Percentiles rank a stretch among this genome's conserved stretches.
Evolutionary conservation across 2,797 vertebrate genomes (phyloP).

Genomic region (Hypotaenidia philippensis): DNA sequence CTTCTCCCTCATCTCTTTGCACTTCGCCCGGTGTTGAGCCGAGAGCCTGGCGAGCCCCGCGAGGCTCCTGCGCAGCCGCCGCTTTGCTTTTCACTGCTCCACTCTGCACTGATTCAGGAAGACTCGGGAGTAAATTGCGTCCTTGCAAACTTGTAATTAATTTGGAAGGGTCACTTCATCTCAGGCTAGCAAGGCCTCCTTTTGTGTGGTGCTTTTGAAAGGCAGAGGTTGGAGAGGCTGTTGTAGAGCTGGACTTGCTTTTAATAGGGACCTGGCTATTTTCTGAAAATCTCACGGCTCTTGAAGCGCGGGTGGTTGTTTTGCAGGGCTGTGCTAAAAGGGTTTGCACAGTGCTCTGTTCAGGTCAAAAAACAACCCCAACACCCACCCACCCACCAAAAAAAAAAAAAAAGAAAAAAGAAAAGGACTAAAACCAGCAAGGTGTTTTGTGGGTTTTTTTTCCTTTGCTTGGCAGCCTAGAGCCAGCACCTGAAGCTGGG

Average conservation of each 20-base stretch:
- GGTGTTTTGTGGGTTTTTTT: too few species aligned
- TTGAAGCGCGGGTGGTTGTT: background rate
- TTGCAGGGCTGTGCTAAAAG: background rate
- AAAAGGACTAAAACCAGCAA: background rate
- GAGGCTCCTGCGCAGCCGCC: background rate
- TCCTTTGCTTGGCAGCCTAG: background rate
- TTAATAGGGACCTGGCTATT: slow-evolving; percentile 38
- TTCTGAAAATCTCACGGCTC: background rate
- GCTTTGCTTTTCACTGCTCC: background rate
- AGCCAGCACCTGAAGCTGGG: background rate
- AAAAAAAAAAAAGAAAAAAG: background rate
- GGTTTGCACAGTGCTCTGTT: background rate
- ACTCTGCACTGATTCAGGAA: slow-evolving; percentile 29
- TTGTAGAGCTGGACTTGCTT: background rate
- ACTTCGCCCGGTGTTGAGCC: background rate
- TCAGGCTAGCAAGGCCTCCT: background rate
- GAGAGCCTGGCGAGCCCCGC: background rate
- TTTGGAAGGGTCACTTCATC: slow-evolving; percentile 64
- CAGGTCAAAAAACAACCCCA: background rate
- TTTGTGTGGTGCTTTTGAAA: slow-evolving; percentile 44
- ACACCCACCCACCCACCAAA: too few species aligned
- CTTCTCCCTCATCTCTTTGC: background rate
- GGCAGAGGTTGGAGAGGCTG: background rate
- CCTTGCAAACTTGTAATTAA: slow-evolving; percentile 54
- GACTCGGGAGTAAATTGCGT: slow-evolving; percentile 39